A percentile compares a stretch with the other conserved stretches of the same genome.
Conservation (phyloP, 2,888 invertebrate genomes). For the Caradrina clavipalpis region DNA sequence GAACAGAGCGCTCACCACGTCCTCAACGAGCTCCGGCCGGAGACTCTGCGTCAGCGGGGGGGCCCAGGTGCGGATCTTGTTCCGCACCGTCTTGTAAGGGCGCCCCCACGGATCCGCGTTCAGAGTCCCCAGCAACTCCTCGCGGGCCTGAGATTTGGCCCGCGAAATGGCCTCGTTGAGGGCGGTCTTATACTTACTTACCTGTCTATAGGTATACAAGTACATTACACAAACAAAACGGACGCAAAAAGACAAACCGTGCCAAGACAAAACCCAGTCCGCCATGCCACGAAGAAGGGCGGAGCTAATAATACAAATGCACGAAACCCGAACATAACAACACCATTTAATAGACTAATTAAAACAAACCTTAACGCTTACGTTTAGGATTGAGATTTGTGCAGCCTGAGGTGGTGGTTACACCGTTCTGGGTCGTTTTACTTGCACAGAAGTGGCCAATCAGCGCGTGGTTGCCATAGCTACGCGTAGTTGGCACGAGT, state of each 20-base stretch:
- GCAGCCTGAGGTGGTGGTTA: conserved; percentile 71
- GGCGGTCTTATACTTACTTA: too few relatives aligned
- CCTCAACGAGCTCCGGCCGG: too few relatives aligned
- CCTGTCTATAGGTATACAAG: conserved; percentile 41
- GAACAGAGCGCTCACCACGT: too few relatives aligned
- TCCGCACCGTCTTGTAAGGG: too few relatives aligned
- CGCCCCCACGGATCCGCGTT: too few relatives aligned
- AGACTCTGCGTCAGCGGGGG: too few relatives aligned
- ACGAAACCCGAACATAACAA: conserved; percentile 65
- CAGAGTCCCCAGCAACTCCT: too few relatives aligned
- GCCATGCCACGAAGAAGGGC: conserved; percentile 87
- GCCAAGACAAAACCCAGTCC: conserved; percentile 78
- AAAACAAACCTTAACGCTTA: conserved; percentile 73
- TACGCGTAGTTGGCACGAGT: conserved; percentile 73
- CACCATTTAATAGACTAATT: conserved; percentile 55
- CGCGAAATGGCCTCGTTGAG: too few relatives aligned
- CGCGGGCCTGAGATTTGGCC: too few relatives aligned
- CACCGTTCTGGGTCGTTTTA: conserved; percentile 68
- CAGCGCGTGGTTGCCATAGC: conserved; percentile 86
- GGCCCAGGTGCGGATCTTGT: too few relatives aligned
- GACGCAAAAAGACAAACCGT: conserved; percentile 81
- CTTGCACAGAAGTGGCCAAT: conserved; percentile 84
- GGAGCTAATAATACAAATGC: conserved; percentile 83
- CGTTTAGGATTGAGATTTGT: conserved; percentile 76
- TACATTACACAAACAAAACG: conserved; percentile 70